A percentile compares a stretch with the other conserved stretches of the same genome.
Evolutionary conservation across 2,888 invertebrate genomes (phyloP).

Genomic region (Drosophila glabriapex): DNA sequence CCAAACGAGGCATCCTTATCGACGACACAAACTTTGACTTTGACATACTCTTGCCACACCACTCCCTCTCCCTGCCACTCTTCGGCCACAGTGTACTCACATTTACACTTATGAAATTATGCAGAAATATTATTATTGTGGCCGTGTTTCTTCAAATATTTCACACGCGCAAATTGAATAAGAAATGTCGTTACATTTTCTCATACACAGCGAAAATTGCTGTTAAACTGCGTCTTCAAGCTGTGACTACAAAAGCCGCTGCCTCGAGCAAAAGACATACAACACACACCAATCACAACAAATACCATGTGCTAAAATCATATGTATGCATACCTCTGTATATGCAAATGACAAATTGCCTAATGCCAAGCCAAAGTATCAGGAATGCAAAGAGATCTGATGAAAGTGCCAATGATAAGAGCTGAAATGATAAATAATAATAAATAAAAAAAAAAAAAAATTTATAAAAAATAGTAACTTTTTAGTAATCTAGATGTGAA

Average conservation of each 20-base stretch:
- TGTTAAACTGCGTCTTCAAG: slow-evolving; percentile 70
- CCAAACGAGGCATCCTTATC: slow-evolving; percentile 54
- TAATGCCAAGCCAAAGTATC: slow-evolving; percentile 19
- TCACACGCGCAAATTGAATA: slow-evolving; percentile 67
- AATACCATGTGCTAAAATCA: slow-evolving; percentile 20
- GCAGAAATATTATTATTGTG: slow-evolving; percentile 73
- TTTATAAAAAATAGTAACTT: background rate
- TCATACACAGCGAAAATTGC: slow-evolving; percentile 52
- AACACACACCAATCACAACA: background rate
- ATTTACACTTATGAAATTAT: slow-evolving; percentile 71
- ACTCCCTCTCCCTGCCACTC: background rate
- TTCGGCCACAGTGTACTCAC: background rate
- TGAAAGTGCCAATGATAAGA: slow-evolving; percentile 8
- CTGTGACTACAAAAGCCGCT: slow-evolving; percentile 23
- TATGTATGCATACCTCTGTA: slow-evolving; percentile 14
- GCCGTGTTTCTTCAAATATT: slow-evolving; percentile 53
- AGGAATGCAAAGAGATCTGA: slow-evolving; percentile 11
- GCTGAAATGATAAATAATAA: slow-evolving; percentile 4
- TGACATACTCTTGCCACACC: slow-evolving; percentile 1
- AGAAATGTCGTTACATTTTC: slow-evolving; percentile 53
- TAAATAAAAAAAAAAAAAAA: too few species aligned
- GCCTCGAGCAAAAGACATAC: background rate
- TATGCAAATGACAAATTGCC: slow-evolving; percentile 41
- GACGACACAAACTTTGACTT: slow-evolving; percentile 14
- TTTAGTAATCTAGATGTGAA: background rate